A percentile compares a stretch with the other conserved stretches of the same genome.
Evolutionary conservation across 53 echinoderm and acorn worm species (phyloP).

Genomic region (Holothuria leucospilota): DNA sequence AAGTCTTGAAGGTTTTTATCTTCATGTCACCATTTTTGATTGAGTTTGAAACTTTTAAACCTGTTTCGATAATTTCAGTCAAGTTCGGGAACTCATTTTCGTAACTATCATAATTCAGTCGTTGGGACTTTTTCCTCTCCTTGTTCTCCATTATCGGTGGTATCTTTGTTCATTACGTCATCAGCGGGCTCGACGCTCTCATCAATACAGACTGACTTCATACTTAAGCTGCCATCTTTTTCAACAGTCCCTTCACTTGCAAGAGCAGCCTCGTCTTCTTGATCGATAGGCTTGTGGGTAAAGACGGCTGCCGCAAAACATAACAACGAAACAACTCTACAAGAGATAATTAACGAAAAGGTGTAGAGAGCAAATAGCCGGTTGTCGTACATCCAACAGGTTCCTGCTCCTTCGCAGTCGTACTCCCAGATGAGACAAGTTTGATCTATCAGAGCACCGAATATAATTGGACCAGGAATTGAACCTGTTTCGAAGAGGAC

Average conservation of each 20-base stretch:
- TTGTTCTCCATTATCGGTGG: no score
- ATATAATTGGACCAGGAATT: slow-evolving; percentile 89
- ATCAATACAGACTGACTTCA: no score
- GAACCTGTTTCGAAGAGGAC: slow-evolving; percentile 53
- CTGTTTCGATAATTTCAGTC: no score
- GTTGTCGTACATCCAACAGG: slow-evolving; percentile 94
- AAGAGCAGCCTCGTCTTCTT: neutral
- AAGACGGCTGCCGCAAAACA: slow-evolving; percentile 60
- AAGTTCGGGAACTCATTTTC: no score
- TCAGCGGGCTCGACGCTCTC: no score
- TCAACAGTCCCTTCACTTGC: neutral
- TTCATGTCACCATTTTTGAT: no score
- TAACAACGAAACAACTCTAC: slow-evolving; percentile 67
- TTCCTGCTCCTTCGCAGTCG: slow-evolving; percentile 74
- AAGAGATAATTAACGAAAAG: slow-evolving; percentile 64
- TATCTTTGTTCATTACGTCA: no score
- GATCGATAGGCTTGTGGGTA: slow-evolving; percentile 68
- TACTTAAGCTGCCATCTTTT: no score
- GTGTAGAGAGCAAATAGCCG: slow-evolving; percentile 68
- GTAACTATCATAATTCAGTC: no score
- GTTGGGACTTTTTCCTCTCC: no score
- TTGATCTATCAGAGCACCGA: slow-evolving; percentile 84
- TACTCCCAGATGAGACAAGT: slow-evolving; percentile 88
- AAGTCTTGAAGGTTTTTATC: no score
- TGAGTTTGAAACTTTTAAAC: no score